Base-by-base conservation (phyloP, 2,888 invertebrate species). In the Eupithecia abbreviata region DNA sequence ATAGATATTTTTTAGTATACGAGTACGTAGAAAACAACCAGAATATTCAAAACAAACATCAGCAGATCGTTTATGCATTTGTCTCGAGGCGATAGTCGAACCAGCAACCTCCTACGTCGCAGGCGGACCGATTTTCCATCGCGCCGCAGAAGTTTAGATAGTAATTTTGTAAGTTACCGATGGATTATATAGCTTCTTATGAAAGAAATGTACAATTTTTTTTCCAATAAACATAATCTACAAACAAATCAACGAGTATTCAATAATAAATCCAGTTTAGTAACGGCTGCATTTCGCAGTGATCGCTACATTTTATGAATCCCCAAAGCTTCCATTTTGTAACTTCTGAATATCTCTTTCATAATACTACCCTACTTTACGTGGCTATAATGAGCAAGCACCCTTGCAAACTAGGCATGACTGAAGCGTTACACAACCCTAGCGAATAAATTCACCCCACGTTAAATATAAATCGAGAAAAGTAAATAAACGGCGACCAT, bases 401-500 rank as follows among this genome's bases (percentile, higher is more conserved):
- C 85, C 92, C 93, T 90, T 87, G 85, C 80, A 89, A 93, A 94
- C 93, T 87, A 94, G 93, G 89, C 94, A 90, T 92, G 92, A 91
- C 94, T 85, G 91, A 93, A 92, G 71, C 86, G 84, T 88, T 87
- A 89, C 88, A 88, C 89, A 89, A 78, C 86, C 82, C 86, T 78
- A 74, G 58, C 83, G 84, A 83, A 81, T 79, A 83, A 83, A 82
- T 83, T 82, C 83, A 88, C 89, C 90, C 92, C 85, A 84, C 86
- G 86, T 83, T 86, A 88, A 90, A 90, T 90, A 93, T 92, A 92
- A 94, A 92, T 92, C 87, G 90, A 87, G 87, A 91, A 94, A 94
- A 94, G 94, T 95, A 95, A 95, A 95, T 95, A 95, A 91, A 92
- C 90, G 92, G 84, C 89, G 86, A 85, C 91, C 91, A 93, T 94